phyloP scores from a whole-genome alignment of 2,797 vertebrate species.

The Podarcis lilfordi region DNA sequence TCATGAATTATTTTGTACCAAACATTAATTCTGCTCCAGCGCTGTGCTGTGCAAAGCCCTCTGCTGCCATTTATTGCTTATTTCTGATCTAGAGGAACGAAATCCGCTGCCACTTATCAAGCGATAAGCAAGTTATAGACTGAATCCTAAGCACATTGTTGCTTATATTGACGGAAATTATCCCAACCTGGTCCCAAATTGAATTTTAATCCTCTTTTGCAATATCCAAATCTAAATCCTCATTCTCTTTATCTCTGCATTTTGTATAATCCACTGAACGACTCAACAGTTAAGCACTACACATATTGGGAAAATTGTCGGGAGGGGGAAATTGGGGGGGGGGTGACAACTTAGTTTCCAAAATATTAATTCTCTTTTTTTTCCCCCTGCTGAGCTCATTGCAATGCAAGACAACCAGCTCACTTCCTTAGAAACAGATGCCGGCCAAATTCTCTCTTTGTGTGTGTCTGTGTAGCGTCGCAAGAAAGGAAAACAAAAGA shows the following conservation, averaged over 20 bases:
- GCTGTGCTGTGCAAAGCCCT: not conserved
- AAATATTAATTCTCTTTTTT: conserved; percentile 61
- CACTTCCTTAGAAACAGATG: conserved; percentile 63
- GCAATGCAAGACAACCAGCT: conserved; percentile 52
- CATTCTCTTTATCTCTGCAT: conserved; percentile 69
- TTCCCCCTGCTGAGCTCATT: conserved; percentile 46
- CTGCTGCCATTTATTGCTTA: not conserved
- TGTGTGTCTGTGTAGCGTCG: not conserved
- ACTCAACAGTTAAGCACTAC: conserved; percentile 49
- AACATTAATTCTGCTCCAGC: not conserved
- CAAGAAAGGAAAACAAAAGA: not conserved
- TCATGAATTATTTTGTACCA: not conserved
- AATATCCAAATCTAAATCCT: conserved; percentile 72
- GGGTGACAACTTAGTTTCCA: conserved; percentile 68
- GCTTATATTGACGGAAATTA: conserved; percentile 63
- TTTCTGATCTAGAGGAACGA: conserved; percentile 33
- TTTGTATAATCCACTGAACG: conserved; percentile 65
- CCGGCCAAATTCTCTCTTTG: conserved; percentile 35
- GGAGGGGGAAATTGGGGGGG: conserved; percentile 36
- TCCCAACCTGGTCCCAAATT: conserved; percentile 70
- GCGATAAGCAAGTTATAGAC: not conserved
- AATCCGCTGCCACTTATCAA: conserved; percentile 39
- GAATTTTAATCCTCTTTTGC: conserved; percentile 70
- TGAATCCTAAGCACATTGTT: conserved; percentile 58
- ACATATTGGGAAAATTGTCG: conserved; percentile 23